A percentile compares a stretch with the other conserved stretches of the same genome.
phyloP scores from a whole-genome alignment of 1,140 invertebrate genomes.

The Drosophila lowei region DNA sequence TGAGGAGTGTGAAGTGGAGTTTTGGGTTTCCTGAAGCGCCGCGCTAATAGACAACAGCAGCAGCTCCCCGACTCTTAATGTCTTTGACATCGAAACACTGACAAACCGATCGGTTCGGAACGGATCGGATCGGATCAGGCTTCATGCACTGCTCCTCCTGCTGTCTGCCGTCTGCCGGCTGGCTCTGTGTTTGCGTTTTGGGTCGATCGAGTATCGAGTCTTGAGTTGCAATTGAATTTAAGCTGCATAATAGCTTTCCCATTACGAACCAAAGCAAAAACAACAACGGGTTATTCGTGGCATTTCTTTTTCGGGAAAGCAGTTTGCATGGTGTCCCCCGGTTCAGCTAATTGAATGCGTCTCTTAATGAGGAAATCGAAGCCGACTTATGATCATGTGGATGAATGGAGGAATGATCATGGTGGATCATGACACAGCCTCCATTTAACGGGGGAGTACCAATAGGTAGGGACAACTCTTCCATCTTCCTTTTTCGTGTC shows the following conservation, averaged over 20 bases:
- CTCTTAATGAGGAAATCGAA: slow-evolving; percentile 72
- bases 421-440: not conserved
- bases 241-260: slow-evolving; percentile 76
- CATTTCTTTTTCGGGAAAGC: slow-evolving; percentile 64
- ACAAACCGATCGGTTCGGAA: slow-evolving; percentile 40
- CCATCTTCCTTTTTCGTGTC: not conserved
- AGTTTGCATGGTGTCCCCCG: slow-evolving; percentile 36
- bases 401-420: slow-evolving; percentile 12
- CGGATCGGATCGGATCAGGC: slow-evolving; percentile 37
- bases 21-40: slow-evolving; percentile 69
- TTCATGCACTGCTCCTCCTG: not conserved
- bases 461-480: slow-evolving; percentile 17
- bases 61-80: slow-evolving; percentile 31
- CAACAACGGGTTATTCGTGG: slow-evolving; percentile 60
- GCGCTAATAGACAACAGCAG: slow-evolving; percentile 49
- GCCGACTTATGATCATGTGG: slow-evolving; percentile 27
- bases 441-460: not conserved
- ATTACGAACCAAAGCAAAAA: slow-evolving; percentile 38
- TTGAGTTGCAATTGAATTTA: slow-evolving; percentile 50
- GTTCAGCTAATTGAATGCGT: slow-evolving; percentile 68
- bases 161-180: not conserved
- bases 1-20: slow-evolving; percentile 4
- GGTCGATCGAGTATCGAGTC: no score
- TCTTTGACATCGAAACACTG: slow-evolving; percentile 60
- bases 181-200: no score